Evolutionary conservation across 64 coral and sea anemone genomes (phyloP).

Genomic region (Exaiptasia diaphana): DNA sequence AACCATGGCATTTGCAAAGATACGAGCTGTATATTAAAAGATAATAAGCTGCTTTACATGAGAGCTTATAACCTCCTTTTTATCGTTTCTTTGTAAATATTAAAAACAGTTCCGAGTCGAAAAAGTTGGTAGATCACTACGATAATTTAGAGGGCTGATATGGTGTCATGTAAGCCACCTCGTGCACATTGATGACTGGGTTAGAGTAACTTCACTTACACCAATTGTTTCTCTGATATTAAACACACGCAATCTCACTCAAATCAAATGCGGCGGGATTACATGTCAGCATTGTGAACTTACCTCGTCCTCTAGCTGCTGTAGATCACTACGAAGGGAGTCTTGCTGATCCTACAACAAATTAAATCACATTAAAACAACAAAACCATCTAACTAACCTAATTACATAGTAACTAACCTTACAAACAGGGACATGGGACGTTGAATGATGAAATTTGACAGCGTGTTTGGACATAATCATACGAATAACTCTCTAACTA

Average conservation of each 20-base stretch:
- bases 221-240: not conserved
- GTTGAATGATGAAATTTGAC: not conserved
- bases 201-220: no score
- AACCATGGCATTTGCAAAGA: no score
- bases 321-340: conserved; percentile 67
- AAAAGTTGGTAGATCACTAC: no score
- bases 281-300: not conserved
- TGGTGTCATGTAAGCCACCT: no score
- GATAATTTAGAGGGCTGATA: no score
- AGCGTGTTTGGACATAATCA: not conserved
- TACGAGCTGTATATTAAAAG: no score
- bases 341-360: conserved; percentile 55
- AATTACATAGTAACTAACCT: not conserved
- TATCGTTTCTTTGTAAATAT: no score
- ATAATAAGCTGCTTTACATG: no score
- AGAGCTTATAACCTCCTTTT: no score
- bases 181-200: no score
- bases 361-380: not conserved
- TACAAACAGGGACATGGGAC: conserved; percentile 8
- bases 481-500: not conserved
- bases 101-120: no score
- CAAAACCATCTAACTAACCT: not conserved
- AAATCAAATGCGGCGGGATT: not conserved
- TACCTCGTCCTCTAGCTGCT: conserved; percentile 78
- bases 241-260: not conserved